Percentiles rank a stretch among this genome's conserved stretches.
Conservation (phyloP, 2,888 invertebrate species). For the Mimumesa dahlbomi region DNA sequence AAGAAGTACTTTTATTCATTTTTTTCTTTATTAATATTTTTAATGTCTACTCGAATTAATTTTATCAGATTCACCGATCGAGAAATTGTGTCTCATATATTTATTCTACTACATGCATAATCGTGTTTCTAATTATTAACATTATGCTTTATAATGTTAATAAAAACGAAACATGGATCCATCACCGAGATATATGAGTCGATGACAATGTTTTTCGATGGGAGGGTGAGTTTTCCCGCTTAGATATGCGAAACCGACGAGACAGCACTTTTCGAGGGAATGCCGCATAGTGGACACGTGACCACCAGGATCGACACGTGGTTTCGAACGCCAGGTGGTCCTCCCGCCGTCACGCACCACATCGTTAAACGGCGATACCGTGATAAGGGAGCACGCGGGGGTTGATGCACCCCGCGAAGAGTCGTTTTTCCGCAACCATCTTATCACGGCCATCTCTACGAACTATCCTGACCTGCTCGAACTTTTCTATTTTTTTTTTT, state of each 20-base stretch:
- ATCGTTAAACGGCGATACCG: conserved; percentile 72
- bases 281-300: conserved; percentile 72
- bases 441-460: conserved; percentile 49
- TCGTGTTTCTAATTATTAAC: too few species aligned
- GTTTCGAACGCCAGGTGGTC: conserved; percentile 72
- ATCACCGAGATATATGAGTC: not conserved
- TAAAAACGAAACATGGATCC: too few species aligned
- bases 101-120: too few species aligned
- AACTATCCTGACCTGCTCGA: conserved; percentile 33
- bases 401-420: conserved; percentile 51
- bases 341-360: conserved; percentile 67
- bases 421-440: conserved; percentile 58
- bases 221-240: conserved; percentile 6
- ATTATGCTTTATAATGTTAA: too few species aligned
- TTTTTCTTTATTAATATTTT: too few species aligned
- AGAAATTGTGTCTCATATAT: too few species aligned
- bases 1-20: too few species aligned
- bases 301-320: conserved; percentile 74
- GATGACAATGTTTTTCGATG: not conserved
- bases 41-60: too few species aligned
- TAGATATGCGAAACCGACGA: conserved; percentile 46
- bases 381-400: conserved; percentile 66
- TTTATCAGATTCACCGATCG: too few species aligned
- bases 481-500: too few species aligned
- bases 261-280: conserved; percentile 65